Base-by-base conservation (phyloP, 2,797 vertebrate species). In the Dipus sagitta region DNA sequence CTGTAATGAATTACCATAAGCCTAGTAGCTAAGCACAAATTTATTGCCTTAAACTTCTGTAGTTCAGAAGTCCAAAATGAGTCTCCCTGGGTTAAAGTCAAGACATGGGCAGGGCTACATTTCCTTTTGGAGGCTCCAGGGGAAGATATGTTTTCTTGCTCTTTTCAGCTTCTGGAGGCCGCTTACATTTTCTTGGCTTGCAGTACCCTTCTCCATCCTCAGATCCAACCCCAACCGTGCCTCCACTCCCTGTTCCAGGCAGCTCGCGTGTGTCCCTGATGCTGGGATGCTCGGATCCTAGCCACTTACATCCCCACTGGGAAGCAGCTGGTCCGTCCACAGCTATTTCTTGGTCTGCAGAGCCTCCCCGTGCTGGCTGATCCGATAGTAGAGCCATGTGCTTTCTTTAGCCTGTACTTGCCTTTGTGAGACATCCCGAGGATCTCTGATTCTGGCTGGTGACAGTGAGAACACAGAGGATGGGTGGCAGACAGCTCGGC, bases 371-470 rank as follows among this genome's bases (percentile, higher is more conserved):
- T 99, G 98, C 90, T 99, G 99, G 89, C 98, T 99, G 82, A 99
- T 98, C 21, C 98, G 95, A 72, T 97, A 97, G 1, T 98, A 98
- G 94, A 99, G 98, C 98, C 98, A 26, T 98, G 97, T 34, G 98
- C 99, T 98, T 99, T 99, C 98, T 98, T 99, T 88, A 98, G 99
- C 97, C 99, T 99, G 97, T 99, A 99, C 97, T 99, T 99, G 42
- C 99, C 99, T 98, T 99, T 99, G 97, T 99, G 99, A 95, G 99
- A 99, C 94, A 99, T 99, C 97, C 99, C 98, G 97, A 99, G 96
- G 94, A 99, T 99, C 97, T 99, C 98, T 99, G 98, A 64, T 98
- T 99, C 98, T 99, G 98, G 96, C 99, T 99, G 98, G 99, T 99
- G 65, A 99, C 98, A 23, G 98, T 99, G 83, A 99, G 95, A 76